Evolutionary conservation across 92 coral and sea anemone genomes (phyloP), one percentile per base, ranked within the genome.

Genomic region (Bergia sp.): DNA sequence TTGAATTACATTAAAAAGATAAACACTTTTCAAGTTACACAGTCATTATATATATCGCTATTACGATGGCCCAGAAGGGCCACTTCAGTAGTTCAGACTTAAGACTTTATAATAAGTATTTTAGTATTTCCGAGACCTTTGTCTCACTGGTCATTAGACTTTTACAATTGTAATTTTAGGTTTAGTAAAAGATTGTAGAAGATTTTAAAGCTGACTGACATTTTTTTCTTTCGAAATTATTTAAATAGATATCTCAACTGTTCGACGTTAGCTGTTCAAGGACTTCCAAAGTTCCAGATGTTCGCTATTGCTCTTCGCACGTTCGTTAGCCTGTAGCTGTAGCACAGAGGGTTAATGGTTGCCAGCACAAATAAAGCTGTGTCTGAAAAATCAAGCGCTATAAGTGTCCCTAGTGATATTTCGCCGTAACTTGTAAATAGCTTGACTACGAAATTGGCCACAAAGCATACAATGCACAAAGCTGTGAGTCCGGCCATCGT

Each of bases 331-430:
- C 87, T 84, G 78, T 84, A 84, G 49, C 87, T 84, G 16, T 84
- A 84, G 77, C 87, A 84, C 45, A 84, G 78, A 0, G 87, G 87
- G 43, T 84, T 71, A 29, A 84, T 84, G 18, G 87, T 84, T 8
- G 87, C 87, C 87, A 84, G 79, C 16, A 84, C 79, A 84, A 84
- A 84, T 4, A 84, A 45, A 72, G 87, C 87, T 45, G 87, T 84
- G 87, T 84, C 87, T 11, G 87, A 84, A 71, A 84, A 69, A 45
- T 84, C 87, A 49, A 84, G 87, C 37, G 87, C 87, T 29, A 84
- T 72, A 41, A 84, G 79, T 16, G 87, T 84, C 42, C 1, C 29
- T 9, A 84, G 78, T 2, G 87, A 84, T 37, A 84, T 13, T 71
- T 84, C 44, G 15, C 87, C 87, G 3, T 71, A 13, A 47, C 55